phyloP scores from a whole-genome alignment of 1,140 invertebrate species.

The Acyrthosiphon pisum region DNA sequence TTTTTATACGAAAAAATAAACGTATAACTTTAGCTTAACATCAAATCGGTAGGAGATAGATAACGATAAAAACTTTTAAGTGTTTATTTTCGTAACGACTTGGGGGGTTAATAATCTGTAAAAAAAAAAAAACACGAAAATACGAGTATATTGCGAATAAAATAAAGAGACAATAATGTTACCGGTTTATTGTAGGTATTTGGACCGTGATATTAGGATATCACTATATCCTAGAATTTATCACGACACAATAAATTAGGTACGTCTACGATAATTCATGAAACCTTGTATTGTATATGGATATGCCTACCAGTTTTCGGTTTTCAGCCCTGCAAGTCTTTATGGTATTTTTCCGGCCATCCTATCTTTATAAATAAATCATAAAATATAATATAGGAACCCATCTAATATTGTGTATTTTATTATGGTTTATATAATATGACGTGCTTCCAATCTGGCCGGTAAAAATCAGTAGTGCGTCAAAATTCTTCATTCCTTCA shows the following conservation, averaged over 20 bases:
- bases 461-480: background rate
- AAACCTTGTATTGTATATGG: background rate
- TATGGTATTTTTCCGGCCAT: background rate
- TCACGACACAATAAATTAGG: background rate
- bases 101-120: background rate
- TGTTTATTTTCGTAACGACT: background rate
- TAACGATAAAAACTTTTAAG: background rate
- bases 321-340: background rate
- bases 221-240: background rate
- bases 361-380: background rate
- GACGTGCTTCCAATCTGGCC: too few species aligned
- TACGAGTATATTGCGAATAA: background rate
- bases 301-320: background rate
- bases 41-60: background rate
- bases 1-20: background rate
- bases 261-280: background rate
- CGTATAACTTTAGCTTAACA: background rate
- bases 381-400: background rate
- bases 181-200: background rate
- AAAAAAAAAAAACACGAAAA: background rate
- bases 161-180: background rate
- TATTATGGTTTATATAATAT: background rate
- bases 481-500: background rate
- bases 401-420: background rate
- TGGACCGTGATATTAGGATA: background rate